Evolutionary conservation across 2,113 vertebrate species (phyloP), one percentile per base, ranked within the genome.

Genomic region (Thamnaconus septentrionalis): DNA sequence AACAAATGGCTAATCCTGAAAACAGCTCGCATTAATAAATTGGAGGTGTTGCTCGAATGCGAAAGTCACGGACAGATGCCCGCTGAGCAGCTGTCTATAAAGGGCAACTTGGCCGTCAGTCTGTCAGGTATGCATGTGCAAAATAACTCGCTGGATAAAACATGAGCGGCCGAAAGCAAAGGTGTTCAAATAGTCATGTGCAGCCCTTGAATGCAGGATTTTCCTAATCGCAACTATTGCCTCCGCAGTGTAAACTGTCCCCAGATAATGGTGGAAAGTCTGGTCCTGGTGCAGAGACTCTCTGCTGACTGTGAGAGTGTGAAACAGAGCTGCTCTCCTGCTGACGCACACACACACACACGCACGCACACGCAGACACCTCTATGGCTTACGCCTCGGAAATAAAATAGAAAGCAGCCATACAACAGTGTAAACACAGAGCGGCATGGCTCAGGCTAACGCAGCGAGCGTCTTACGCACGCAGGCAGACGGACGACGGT

Each of bases 181-280:
- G 18, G 18, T 31, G 18, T 31, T 31, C 18, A 31, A 31, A 31
- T 31, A 31, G 18, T 31, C 18, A 31, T 31, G 1, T 31, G 18
- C 18, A 31, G 18, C 18, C 18, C 18, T 31, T 31, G 18, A 31
- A 1, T 31, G 18, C 18, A 31, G 18, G 18, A 31, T 31, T 31
- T 31, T 31, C 1, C 18, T 31, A 31, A 31, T 31, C 1, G 18
- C 1, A 31, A 31, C 18, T 31, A 31, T 31, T 31, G 18, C 18
- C 18, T 70, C 67, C 59, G 55, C 64, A 46, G 56, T 53, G 64
- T 39, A 59, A 76, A 58, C 42, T 54, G 61, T 59, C 59, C 75
- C 3, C 18, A 72, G 78, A 75, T 83, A 77, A 79, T 78, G 80
- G 73, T 87, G 86, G 84, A 88, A 86, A 86, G 81, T 85, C 72